Conservation (phyloP, 2,113 vertebrate genomes). For the Grammomys dolichurus region DNA sequence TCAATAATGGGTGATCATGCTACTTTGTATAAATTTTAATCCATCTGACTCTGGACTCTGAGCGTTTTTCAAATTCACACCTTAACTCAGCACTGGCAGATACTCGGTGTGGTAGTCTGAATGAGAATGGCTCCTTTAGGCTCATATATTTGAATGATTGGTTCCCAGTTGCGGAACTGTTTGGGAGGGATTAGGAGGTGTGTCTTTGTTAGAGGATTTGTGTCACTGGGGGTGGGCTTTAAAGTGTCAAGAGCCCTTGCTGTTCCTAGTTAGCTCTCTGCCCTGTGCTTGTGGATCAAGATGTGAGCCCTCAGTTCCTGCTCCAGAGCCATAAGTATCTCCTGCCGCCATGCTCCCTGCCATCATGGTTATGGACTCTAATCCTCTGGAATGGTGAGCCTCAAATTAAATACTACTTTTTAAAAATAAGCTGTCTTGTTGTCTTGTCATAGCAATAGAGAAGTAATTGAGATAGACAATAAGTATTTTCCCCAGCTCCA, state of each 20-base stretch:
- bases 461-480: neutral
- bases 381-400: neutral
- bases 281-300: neutral
- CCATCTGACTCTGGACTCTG: neutral
- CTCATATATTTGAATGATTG: neutral
- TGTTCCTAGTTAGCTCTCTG: neutral
- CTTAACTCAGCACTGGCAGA: slow-evolving; percentile 18
- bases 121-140: neutral
- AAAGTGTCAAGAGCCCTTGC: neutral
- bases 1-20: neutral
- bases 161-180: neutral
- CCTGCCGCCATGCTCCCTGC: no score
- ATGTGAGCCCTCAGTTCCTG: neutral
- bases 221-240: neutral
- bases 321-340: neutral
- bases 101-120: neutral
- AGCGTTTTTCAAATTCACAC: neutral
- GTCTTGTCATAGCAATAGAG: neutral
- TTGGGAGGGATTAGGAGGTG: neutral
- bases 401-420: neutral
- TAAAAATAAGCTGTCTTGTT: neutral
- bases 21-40: neutral
- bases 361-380: neutral
- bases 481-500: neutral
- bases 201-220: neutral